These are phyloP conservation scores for Heliconius sara DNA, from an alignment of 2,888 invertebrate genomes.

Conservation along the genomic window DNA sequence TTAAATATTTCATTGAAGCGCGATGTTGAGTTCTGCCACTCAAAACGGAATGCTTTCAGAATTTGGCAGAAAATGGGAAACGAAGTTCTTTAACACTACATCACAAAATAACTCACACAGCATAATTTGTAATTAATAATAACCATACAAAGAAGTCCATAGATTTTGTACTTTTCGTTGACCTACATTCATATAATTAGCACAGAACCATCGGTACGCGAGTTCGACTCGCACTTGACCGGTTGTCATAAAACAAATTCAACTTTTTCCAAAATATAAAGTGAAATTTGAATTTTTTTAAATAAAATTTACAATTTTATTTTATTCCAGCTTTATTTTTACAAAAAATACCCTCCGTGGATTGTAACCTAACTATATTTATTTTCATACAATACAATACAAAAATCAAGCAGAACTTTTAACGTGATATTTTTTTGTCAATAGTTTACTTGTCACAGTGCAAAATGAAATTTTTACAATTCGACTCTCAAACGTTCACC, in stretches of 20 bases:
- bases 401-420: constrained; percentile 20
- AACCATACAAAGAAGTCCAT: no score
- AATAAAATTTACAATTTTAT: constrained; percentile 1
- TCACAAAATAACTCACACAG: no score
- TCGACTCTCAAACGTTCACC: constrained; percentile 25
- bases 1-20: no score
- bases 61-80: no score
- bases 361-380: not conserved
- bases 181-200: not conserved
- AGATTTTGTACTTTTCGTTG: not conserved
- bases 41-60: not conserved
- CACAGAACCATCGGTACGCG: no score
- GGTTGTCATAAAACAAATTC: not conserved
- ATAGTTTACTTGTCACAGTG: constrained; percentile 19
- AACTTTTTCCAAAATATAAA: not conserved
- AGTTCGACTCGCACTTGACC: not conserved
- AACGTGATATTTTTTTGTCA: constrained; percentile 19
- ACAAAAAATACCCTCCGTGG: not conserved
- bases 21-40: not conserved
- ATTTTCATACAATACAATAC: constrained; percentile 25
- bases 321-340: not conserved
- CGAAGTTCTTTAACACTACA: no score
- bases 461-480: constrained; percentile 27
- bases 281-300: not conserved
- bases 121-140: no score